A percentile compares a stretch with the other conserved stretches of the same genome.
phyloP scores from a whole-genome alignment of 2,113 vertebrate species.

The Ahaetulla prasina region DNA sequence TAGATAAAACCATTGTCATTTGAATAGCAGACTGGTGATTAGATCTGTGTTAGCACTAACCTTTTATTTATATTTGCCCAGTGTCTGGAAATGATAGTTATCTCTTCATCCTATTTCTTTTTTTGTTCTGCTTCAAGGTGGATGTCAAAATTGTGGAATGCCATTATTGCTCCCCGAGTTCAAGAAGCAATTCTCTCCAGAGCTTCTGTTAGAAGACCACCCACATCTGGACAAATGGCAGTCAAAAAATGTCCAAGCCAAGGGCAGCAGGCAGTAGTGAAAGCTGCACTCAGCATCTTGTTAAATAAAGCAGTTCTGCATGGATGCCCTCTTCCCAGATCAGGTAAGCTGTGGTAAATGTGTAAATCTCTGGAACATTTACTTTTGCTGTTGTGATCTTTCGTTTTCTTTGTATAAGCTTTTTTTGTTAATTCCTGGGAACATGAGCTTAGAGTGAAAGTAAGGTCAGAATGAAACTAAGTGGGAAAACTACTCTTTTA shows the following conservation, averaged over 20 bases:
- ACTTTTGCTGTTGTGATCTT: not conserved
- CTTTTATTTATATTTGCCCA: not conserved
- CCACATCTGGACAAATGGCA: conserved; percentile 62
- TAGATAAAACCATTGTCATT: not conserved
- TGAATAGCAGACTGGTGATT: not conserved
- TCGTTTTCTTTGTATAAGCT: not conserved
- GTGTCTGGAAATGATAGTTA: not conserved
- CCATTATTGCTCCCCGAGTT: conserved; percentile 86
- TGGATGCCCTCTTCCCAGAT: conserved; percentile 83
- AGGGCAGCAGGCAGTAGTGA: conserved; percentile 90
- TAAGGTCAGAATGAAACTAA: not conserved
- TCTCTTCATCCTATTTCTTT: not conserved
- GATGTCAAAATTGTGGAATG: conserved; percentile 92
- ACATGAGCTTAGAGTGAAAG: not conserved
- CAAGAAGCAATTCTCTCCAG: conserved; percentile 87
- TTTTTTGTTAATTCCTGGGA: not conserved
- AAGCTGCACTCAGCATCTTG: conserved; percentile 92
- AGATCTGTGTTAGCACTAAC: not conserved
- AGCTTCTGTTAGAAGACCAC: conserved; percentile 77
- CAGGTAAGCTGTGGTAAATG: conserved; percentile 69
- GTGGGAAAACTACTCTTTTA: not conserved
- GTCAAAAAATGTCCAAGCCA: conserved; percentile 74
- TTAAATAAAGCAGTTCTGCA: conserved; percentile 89
- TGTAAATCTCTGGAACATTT: not conserved
- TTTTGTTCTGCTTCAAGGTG: conserved; percentile 70